These are phyloP conservation scores for Microctonus hyperodae DNA, from an alignment of 2,888 invertebrate species.

Conservation along the genomic window DNA sequence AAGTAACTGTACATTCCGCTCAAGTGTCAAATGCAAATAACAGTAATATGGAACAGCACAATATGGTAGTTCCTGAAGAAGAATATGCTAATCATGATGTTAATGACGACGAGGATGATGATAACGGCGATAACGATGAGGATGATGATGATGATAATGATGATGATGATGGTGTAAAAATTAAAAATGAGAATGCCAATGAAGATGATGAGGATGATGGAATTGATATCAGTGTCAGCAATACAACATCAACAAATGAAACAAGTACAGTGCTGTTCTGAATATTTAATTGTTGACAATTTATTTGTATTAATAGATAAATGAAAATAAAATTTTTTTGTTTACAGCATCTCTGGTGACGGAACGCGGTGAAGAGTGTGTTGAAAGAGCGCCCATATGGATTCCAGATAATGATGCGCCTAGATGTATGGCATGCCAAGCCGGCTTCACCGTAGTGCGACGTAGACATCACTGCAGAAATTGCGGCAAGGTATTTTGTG, in stretches of 20 bases:
- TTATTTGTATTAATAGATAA: neutral
- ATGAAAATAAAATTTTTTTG: conserved; percentile 5
- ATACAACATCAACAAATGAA: conserved; percentile 46
- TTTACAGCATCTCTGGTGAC: conserved; percentile 53
- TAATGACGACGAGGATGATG: neutral
- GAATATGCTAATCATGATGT: neutral
- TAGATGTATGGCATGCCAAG: conserved; percentile 91
- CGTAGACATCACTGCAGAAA: conserved; percentile 96
- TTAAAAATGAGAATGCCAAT: neutral
- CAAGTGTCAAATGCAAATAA: neutral
- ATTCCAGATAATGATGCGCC: conserved; percentile 93
- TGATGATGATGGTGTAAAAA: neutral
- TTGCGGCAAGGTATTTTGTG: conserved; percentile 96
- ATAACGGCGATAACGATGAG: neutral
- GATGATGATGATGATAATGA: neutral
- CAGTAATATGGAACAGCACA: conserved; percentile 1
- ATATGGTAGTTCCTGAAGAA: conserved; percentile 20
- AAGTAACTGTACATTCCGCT: conserved; percentile 5
- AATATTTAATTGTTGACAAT: conserved; percentile 11
- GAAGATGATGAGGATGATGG: neutral
- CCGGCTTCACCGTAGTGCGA: conserved; percentile 93
- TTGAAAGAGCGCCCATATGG: conserved; percentile 82
- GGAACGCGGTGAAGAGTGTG: conserved; percentile 59
- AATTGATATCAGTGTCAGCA: conserved; percentile 36
- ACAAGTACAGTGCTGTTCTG: conserved; percentile 46